These are phyloP conservation scores for Dicyrtoma fusca DNA, from an alignment of 2,888 invertebrate genomes.

Conservation along the genomic window DNA sequence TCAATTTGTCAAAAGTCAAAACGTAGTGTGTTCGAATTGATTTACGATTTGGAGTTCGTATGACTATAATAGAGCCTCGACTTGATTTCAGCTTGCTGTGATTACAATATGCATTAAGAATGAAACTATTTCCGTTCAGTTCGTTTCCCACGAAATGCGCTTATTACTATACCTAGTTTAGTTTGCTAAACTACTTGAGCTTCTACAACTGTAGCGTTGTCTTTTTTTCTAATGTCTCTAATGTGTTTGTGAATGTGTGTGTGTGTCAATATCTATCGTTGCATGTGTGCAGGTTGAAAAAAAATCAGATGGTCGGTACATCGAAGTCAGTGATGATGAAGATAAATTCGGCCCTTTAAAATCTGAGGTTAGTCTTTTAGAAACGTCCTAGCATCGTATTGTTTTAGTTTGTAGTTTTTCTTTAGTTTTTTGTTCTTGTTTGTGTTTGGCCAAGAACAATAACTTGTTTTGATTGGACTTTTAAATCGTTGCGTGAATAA, in stretches of 20 bases:
- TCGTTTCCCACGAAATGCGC: neutral
- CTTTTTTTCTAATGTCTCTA: neutral
- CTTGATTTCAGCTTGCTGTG: neutral
- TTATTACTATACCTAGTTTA: too few species aligned
- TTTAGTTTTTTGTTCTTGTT: too few species aligned
- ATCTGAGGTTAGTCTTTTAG: constrained; percentile 46
- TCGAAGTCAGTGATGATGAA: constrained; percentile 45
- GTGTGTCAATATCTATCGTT: constrained; percentile 25
- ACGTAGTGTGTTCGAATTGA: too few species aligned
- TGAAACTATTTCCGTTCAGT: neutral
- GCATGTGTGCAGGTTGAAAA: constrained; percentile 48
- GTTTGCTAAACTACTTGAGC: neutral
- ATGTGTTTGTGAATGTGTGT: constrained; percentile 13
- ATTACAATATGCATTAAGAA: too few species aligned
- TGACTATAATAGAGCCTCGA: neutral
- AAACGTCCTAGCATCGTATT: too few species aligned
- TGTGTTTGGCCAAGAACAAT: too few species aligned
- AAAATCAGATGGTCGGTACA: constrained; percentile 49
- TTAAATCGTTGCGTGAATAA: too few species aligned
- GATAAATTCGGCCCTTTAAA: constrained; percentile 18
- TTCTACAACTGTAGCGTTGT: neutral
- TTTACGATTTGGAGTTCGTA: neutral
- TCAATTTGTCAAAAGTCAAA: neutral
- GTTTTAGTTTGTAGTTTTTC: too few species aligned
- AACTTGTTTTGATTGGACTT: too few species aligned